Conservation (phyloP, 2,113 vertebrate genomes). For the Pedetes capensis region DNA sequence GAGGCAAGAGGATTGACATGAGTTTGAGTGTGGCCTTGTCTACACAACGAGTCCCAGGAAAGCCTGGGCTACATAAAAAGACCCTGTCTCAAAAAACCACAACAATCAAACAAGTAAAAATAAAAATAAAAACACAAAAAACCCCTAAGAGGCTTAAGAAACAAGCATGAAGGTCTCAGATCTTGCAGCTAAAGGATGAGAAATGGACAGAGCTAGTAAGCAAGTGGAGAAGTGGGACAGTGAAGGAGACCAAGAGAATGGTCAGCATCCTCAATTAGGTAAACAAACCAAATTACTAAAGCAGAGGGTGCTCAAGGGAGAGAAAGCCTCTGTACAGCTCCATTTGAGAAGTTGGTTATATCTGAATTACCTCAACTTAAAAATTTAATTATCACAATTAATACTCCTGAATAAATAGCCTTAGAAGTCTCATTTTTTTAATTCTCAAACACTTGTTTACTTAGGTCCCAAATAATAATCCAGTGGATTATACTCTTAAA, state of each 20-base stretch:
- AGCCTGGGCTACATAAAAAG: too few relatives aligned
- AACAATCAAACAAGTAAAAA: too few relatives aligned
- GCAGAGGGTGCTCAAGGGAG: neutral
- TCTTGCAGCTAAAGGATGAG: neutral
- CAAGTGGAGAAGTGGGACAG: neutral
- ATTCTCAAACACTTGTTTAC: neutral
- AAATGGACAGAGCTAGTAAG: neutral
- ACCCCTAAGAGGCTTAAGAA: neutral
- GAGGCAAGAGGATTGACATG: too few relatives aligned
- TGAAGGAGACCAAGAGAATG: neutral
- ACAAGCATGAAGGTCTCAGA: neutral
- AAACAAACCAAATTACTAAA: neutral
- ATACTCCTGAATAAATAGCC: neutral
- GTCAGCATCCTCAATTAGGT: neutral
- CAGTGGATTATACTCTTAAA: neutral
- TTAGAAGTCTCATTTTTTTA: conserved; percentile 33
- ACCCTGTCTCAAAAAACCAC: too few relatives aligned
- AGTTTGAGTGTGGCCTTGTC: too few relatives aligned
- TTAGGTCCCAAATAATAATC: conserved; percentile 26
- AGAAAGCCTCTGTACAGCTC: neutral
- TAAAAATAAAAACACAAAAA: neutral
- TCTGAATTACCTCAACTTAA: conserved; percentile 22
- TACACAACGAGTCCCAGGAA: too few relatives aligned
- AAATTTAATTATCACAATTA: conserved; percentile 38
- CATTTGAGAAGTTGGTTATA: neutral